A percentile compares a stretch with the other conserved stretches of the same genome.
phyloP scores from a whole-genome alignment of 2,797 vertebrate genomes.

The Coranthus polyacanthus region DNA sequence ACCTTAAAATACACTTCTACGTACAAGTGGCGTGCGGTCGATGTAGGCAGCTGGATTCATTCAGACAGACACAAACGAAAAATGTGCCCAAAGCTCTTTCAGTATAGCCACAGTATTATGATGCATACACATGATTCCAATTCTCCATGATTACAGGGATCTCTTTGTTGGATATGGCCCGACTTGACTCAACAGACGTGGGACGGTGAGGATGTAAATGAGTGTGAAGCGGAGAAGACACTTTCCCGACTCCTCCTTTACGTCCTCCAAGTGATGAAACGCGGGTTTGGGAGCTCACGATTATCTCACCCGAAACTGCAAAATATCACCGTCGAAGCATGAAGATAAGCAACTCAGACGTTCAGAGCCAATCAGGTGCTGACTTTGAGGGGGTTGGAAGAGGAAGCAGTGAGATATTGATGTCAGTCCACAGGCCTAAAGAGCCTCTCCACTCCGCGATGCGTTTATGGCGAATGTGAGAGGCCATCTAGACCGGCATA shows the following conservation, averaged over 20 bases:
- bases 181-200: background rate
- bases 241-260: too few species aligned
- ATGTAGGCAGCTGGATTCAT: background rate
- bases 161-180: background rate
- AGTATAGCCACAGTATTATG: background rate
- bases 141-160: background rate
- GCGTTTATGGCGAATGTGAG: constrained; percentile 26
- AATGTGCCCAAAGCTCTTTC: background rate
- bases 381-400: background rate
- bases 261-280: too few species aligned
- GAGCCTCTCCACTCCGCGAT: constrained; percentile 35
- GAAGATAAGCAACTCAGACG: background rate
- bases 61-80: background rate
- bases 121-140: background rate
- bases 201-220: background rate
- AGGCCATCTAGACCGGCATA: constrained; percentile 33
- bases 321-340: background rate
- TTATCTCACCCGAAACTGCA: background rate
- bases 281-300: too few species aligned
- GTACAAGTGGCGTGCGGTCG: background rate
- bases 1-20: background rate
- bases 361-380: background rate
- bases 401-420: constrained; percentile 6
- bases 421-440: constrained; percentile 25
- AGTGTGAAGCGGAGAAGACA: too few species aligned